Evolutionary conservation across 1,140 invertebrate genomes (phyloP).

Genomic region (Caenorhabditis elegans): DNA sequence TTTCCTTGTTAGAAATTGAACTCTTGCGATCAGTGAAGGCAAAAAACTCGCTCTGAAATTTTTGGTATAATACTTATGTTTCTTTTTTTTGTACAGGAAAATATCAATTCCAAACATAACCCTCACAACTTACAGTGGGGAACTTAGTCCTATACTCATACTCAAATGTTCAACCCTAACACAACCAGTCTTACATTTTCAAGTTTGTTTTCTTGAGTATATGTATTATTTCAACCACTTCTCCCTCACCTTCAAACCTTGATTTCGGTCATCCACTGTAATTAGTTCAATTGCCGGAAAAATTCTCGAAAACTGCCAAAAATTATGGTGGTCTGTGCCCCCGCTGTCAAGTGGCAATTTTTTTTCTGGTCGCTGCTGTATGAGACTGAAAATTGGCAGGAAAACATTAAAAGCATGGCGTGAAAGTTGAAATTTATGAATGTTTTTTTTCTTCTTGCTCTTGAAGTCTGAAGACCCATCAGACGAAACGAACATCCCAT

Average conservation of each 20-base stretch:
- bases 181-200: too few relatives aligned
- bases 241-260: neutral
- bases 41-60: too few relatives aligned
- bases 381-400: neutral
- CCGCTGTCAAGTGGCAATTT: neutral
- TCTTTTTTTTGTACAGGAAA: too few relatives aligned
- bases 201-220: neutral
- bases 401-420: neutral
- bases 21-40: too few relatives aligned
- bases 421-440: too few relatives aligned
- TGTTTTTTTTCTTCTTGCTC: neutral
- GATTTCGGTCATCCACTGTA: neutral
- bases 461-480: neutral
- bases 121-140: too few relatives aligned
- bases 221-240: neutral
- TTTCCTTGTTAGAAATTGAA: too few relatives aligned
- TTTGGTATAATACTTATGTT: too few relatives aligned
- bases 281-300: conserved; percentile 28
- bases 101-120: too few relatives aligned
- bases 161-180: too few relatives aligned
- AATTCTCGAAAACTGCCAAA: conserved; percentile 1
- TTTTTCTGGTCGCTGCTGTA: neutral
- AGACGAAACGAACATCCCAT: neutral
- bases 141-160: too few relatives aligned
- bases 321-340: too few relatives aligned